Base-by-base conservation (phyloP, 2,797 vertebrate genomes). In the Fratercula arctica region DNA sequence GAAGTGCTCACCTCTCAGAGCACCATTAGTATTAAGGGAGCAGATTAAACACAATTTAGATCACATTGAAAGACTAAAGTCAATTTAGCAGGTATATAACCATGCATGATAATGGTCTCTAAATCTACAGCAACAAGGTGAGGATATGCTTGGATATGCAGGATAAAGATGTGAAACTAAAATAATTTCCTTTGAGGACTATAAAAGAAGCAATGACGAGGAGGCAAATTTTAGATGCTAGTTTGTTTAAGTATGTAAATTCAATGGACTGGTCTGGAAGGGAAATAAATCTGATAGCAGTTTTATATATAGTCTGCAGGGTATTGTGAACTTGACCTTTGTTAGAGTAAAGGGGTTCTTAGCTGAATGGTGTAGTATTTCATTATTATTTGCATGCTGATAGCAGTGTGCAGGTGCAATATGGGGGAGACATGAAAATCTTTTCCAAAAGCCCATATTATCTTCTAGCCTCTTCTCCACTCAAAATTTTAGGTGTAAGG, bases 211-310 rank as follows among this genome's bases (percentile, higher is more conserved):
- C 66, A 83, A 85, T 93, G 79, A 94, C 26, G 26, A 72, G 25
- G 63, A 87, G 87, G 83, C 24, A 86, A 90, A 94, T 84, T 80
- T 94, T 93, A 95, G 84, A 93, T 90, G 78, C 86, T 83, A 89
- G 91, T 94, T 96, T 95, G 60, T 95, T 96, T 97, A 95, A 95
- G 60, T 79, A 95, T 87, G 91, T 95, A 96, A 96, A 96, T 96
- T 96, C 90, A 93, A 85, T 93, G 93, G 90, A 89, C 74, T 96
- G 86, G 87, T 95, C 80, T 90, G 41, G 75, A 94, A 94, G 74
- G 51, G 85, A 95, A 94, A 95, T 90, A 96, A 96, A 88, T 90
- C 60, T 93, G 70, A 74, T 87, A 85, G 60, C 45, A 95, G 41
- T 87, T 95, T 87, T 87, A 80, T 74, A 64, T 76, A 59, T 74